Evolutionary conservation across 2,113 vertebrate genomes (phyloP).

Genomic region (Accipiter virgatus): DNA sequence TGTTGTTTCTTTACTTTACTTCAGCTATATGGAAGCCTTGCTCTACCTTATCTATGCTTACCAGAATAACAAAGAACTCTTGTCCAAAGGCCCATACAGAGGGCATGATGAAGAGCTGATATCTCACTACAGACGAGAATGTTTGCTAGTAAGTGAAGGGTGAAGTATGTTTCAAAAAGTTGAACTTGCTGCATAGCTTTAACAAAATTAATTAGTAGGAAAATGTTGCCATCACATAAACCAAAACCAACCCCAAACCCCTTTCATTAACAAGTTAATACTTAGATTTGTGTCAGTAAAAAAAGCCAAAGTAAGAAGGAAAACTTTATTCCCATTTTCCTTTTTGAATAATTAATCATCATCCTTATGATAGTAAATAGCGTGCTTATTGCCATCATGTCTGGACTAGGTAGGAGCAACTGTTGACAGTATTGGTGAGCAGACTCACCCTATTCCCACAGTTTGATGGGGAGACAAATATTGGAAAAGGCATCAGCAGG

Average conservation of each 20-base stretch:
- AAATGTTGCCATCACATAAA: not conserved
- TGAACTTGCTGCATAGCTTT: not conserved
- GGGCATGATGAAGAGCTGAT: conserved; percentile 90
- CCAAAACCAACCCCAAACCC: not conserved
- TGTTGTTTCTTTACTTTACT: conserved; percentile 37
- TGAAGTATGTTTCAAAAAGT: not conserved
- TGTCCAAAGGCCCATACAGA: conserved; percentile 87
- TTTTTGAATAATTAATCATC: not conserved
- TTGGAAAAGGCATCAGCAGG: not conserved
- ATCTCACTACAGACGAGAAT: conserved; percentile 90
- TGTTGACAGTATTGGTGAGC: not conserved
- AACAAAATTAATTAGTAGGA: not conserved
- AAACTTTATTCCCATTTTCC: not conserved
- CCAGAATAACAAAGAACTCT: conserved; percentile 95
- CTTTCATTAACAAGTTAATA: not conserved
- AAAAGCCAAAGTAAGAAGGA: not conserved
- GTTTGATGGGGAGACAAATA: not conserved
- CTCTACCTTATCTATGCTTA: conserved; percentile 93
- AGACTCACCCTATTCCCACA: not conserved
- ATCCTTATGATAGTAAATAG: not conserved
- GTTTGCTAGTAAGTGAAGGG: conserved; percentile 89
- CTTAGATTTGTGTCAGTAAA: not conserved
- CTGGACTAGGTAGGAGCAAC: not conserved
- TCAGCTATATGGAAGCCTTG: conserved; percentile 91
- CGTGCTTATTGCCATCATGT: not conserved